Evolutionary conservation across 1,140 invertebrate genomes (phyloP).

Genomic region (Drosophila micromelanica): DNA sequence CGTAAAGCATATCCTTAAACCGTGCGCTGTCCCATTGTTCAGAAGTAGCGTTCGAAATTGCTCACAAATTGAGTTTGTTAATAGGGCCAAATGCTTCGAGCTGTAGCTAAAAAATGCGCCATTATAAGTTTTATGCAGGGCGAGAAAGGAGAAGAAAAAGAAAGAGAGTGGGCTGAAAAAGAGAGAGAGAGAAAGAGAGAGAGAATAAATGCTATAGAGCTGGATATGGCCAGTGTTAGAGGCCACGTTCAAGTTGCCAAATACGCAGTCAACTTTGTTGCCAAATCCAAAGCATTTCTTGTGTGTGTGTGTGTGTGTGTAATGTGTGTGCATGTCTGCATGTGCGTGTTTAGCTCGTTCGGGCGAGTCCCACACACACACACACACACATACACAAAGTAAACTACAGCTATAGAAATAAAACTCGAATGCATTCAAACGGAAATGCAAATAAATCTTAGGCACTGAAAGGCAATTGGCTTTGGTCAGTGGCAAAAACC

Average conservation of each 20-base stretch:
- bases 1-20: constrained; percentile 62
- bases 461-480: constrained; percentile 74
- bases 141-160: not conserved
- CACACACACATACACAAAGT: constrained; percentile 19
- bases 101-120: constrained; percentile 44
- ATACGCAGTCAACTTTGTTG: constrained; percentile 53
- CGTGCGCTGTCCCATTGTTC: constrained; percentile 39
- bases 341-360: constrained; percentile 15
- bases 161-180: not conserved
- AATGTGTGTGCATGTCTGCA: constrained; percentile 17
- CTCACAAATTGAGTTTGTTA: constrained; percentile 72
- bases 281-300: constrained; percentile 44
- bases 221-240: constrained; percentile 1
- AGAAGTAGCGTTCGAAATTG: constrained; percentile 46
- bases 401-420: constrained; percentile 53
- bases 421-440: constrained; percentile 72
- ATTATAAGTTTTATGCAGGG: constrained; percentile 48
- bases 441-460: constrained; percentile 79
- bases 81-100: constrained; percentile 51
- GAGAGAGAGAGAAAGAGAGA: not conserved
- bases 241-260: constrained; percentile 33
- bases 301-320: constrained; percentile 12
- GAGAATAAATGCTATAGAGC: constrained; percentile 2
- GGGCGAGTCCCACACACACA: constrained; percentile 2
- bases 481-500: constrained; percentile 57